A percentile compares a stretch with the other conserved stretches of the same genome.
phyloP scores from a whole-genome alignment of 2,113 vertebrate species.

The Anguilla rostrata region DNA sequence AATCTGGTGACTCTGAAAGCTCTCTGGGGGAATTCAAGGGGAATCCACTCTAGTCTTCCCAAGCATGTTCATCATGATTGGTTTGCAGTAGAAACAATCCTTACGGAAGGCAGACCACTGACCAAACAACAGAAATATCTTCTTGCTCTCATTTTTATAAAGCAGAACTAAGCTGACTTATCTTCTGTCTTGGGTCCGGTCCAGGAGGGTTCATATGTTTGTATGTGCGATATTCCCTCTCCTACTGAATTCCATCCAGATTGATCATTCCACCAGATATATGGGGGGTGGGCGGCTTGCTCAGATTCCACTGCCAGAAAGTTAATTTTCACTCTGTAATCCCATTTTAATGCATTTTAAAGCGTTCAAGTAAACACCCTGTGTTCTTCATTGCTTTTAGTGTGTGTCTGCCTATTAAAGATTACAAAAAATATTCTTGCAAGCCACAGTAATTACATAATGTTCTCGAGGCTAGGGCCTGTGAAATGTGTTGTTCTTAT shows the following conservation, averaged over 20 bases:
- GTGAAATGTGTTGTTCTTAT: slow-evolving; percentile 49
- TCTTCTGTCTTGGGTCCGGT: neutral
- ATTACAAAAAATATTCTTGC: neutral
- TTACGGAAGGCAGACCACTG: neutral
- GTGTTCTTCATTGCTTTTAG: neutral
- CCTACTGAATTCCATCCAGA: neutral
- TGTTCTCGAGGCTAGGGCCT: slow-evolving; percentile 32
- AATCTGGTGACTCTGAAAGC: neutral
- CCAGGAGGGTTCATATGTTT: neutral
- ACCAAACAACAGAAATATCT: neutral
- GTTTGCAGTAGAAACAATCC: neutral
- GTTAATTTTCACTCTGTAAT: neutral
- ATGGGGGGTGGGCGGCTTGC: neutral
- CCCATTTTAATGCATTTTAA: neutral
- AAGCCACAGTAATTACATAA: slow-evolving; percentile 21
- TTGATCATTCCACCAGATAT: neutral
- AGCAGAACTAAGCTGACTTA: neutral
- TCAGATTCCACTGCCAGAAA: neutral
- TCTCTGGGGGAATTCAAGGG: neutral
- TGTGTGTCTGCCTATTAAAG: slow-evolving; percentile 21
- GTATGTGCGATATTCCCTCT: neutral
- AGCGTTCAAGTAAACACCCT: neutral
- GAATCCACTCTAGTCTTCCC: neutral
- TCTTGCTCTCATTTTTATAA: neutral
- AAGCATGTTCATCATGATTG: neutral